Percentiles rank a stretch among this genome's conserved stretches.
phyloP scores from a whole-genome alignment of 2,113 vertebrate genomes.

The Gambusia holbrooki region DNA sequence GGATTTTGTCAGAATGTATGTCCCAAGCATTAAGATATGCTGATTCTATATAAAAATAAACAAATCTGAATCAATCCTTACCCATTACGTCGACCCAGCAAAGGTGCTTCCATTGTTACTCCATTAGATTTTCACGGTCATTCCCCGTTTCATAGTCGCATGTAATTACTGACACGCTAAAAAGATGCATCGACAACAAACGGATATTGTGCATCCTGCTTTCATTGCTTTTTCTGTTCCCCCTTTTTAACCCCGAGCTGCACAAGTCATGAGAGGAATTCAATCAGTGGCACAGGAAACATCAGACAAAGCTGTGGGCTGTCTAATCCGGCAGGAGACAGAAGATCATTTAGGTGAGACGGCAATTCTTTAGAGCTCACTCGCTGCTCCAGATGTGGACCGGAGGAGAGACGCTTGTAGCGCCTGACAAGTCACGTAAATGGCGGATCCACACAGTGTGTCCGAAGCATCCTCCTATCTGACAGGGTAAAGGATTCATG shows the following conservation, averaged over 20 bases:
- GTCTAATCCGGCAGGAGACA: constrained; percentile 7
- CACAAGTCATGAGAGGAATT: constrained; percentile 60
- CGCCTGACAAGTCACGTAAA: constrained; percentile 55
- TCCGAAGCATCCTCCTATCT: background rate
- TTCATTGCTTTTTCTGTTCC: constrained; percentile 4
- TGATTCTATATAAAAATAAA: constrained; percentile 13
- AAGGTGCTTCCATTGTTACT: constrained; percentile 47
- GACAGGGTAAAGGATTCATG: background rate
- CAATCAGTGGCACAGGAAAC: constrained; percentile 24
- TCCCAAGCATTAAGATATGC: constrained; percentile 4
- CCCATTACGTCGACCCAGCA: constrained; percentile 38
- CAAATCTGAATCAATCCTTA: constrained; percentile 37
- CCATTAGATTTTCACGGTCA: constrained; percentile 24
- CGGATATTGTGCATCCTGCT: constrained; percentile 26
- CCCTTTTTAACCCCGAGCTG: constrained; percentile 22
- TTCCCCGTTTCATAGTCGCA: constrained; percentile 17
- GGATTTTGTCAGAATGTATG: background rate
- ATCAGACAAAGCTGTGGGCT: background rate
- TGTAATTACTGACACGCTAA: constrained; percentile 17
- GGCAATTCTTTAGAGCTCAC: constrained; percentile 31
- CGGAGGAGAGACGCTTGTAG: constrained; percentile 21
- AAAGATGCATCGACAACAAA: constrained; percentile 23
- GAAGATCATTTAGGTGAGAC: constrained; percentile 39
- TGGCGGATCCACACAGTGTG: background rate
- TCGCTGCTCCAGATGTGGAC: constrained; percentile 41